These are phyloP conservation scores for Drosophila paranaensis DNA, from an alignment of 2,888 invertebrate genomes.

Conservation along the genomic window DNA sequence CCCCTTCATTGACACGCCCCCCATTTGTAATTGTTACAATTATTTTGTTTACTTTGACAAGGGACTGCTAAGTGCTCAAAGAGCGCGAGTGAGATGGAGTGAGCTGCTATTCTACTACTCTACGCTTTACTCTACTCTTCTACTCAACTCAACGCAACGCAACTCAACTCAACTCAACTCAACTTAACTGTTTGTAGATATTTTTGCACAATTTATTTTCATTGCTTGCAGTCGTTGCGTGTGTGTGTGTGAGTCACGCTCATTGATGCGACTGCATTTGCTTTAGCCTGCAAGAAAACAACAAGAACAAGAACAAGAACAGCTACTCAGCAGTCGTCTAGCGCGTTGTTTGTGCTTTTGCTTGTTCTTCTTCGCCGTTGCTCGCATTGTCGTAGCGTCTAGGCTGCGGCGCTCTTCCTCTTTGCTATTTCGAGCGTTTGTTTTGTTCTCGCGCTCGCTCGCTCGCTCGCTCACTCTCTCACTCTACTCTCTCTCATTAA, in stretches of 20 bases:
- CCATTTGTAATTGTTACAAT: slow-evolving; percentile 29
- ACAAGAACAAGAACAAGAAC: slow-evolving; percentile 12
- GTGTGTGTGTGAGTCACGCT: slow-evolving; percentile 7
- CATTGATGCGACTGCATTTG: slow-evolving; percentile 6
- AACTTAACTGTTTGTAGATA: slow-evolving; percentile 11
- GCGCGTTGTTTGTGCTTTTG: slow-evolving; percentile 17
- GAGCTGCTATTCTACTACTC: background rate
- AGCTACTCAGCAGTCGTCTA: background rate
- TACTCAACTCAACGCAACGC: background rate
- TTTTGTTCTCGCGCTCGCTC: slow-evolving; percentile 41
- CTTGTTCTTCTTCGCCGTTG: slow-evolving; percentile 10
- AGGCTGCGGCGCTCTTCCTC: slow-evolving; percentile 22
- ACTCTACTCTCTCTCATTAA: slow-evolving; percentile 42
- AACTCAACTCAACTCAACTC: background rate
- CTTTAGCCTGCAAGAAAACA: slow-evolving; percentile 3
- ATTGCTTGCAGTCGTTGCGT: slow-evolving; percentile 9
- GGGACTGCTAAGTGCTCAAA: background rate
- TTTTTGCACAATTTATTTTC: slow-evolving; percentile 46
- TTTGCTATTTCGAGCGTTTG: slow-evolving; percentile 33
- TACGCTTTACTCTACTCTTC: background rate
- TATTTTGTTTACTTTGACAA: slow-evolving; percentile 50
- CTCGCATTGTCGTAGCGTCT: slow-evolving; percentile 16
- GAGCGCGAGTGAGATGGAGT: background rate
- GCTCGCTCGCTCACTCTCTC: slow-evolving; percentile 6
- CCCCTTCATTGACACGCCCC: background rate